A percentile compares a stretch with the other conserved stretches of the same genome.
Evolutionary conservation across 2,888 invertebrate species (phyloP).

Genomic region (Pseudococcus jackbeardsleyi): DNA sequence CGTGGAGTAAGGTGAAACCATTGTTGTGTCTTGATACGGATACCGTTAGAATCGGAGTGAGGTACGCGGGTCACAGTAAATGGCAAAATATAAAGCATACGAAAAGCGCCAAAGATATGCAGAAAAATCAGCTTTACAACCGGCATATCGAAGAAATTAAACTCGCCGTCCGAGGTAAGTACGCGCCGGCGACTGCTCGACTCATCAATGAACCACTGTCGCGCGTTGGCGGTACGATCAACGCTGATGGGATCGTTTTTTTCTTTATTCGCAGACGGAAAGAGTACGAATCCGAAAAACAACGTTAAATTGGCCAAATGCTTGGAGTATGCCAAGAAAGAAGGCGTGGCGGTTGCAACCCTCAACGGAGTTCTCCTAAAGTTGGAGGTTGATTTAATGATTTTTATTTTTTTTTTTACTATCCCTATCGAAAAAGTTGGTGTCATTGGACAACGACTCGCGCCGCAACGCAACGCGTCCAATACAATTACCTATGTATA

Average conservation of each 20-base stretch:
- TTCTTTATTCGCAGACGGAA: neutral
- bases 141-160: conserved; percentile 74
- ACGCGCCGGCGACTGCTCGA: conserved; percentile 69
- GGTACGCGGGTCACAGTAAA: conserved; percentile 80
- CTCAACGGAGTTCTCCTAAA: conserved; percentile 70
- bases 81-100: conserved; percentile 83
- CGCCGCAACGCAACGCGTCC: too few species aligned
- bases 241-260: neutral
- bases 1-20: neutral
- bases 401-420: too few species aligned
- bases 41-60: conserved; percentile 34
- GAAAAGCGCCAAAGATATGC: conserved; percentile 77
- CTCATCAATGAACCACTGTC: neutral
- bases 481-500: too few species aligned
- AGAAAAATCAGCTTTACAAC: conserved; percentile 72
- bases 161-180: conserved; percentile 75
- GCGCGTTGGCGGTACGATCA: neutral
- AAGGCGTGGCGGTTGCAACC: conserved; percentile 76
- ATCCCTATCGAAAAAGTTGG: too few species aligned
- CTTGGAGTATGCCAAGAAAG: conserved; percentile 76
- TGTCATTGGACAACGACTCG: too few species aligned
- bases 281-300: conserved; percentile 73
- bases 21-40: neutral
- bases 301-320: conserved; percentile 75
- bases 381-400: conserved; percentile 39